Evolutionary conservation across 2,113 vertebrate genomes (phyloP), one percentile per base, ranked within the genome.

Genomic region (Oenanthe melanoleuca): DNA sequence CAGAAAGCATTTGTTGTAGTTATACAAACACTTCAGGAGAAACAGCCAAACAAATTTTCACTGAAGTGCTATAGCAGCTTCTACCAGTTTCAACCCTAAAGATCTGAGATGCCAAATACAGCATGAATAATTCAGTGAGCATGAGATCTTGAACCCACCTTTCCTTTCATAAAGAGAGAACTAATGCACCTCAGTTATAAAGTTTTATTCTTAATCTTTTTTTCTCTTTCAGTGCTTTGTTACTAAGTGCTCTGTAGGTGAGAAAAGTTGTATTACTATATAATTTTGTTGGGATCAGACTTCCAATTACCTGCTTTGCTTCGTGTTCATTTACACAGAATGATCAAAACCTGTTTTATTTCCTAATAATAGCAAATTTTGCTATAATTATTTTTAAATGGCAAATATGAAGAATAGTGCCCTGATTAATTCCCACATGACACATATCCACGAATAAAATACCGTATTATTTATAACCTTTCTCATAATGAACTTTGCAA

Each of bases 311-410:
- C 97, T 97, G 96, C 94, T 98, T 97, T 97, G 91, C 97, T 97
- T 98, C 88, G 90, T 93, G 96, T 97, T 97, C 96, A 94, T 88
- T 97, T 88, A 97, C 93, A 96, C 82, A 95, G 80, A 97, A 96
- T 61, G 83, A 97, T 97, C 96, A 98, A 97, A 98, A 97, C 88
- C 93, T 73, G 92, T 97, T 98, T 98, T 97, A 98, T 98, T 97
- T 97, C 92, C 91, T 96, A 97, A 98, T 97, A 98, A 98, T 97
- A 97, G 97, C 88, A 89, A 97, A 97, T 98, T 98, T 97, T 97
- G 86, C 92, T 92, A 56, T 97, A 97, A 98, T 97, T 96, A 98
- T 95, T 97, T 92, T 94, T 38, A 96, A 98, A 97, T 78, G 82
- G 73, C 6, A 92, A 89, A 92, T 94, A 96, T 85, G 93, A 97